phyloP scores from a whole-genome alignment of 2,797 vertebrate genomes.

The Gymnoscopelus microlampas region DNA sequence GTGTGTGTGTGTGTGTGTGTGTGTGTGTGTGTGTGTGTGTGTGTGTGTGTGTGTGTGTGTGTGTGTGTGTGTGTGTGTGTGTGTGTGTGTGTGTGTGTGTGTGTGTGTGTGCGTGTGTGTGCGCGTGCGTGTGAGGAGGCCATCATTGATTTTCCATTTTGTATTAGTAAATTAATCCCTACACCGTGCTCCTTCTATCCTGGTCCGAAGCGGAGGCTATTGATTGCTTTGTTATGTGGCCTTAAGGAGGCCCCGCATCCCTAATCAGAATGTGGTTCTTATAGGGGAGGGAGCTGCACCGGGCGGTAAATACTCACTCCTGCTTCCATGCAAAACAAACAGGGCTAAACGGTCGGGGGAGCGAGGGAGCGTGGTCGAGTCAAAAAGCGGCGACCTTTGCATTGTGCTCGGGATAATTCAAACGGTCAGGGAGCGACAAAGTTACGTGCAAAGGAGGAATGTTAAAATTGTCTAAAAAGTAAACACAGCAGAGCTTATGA shows the following conservation, averaged over 20 bases:
- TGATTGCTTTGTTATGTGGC: slow-evolving; percentile 64
- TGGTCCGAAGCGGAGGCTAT: slow-evolving; percentile 56
- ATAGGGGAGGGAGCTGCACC: slow-evolving; percentile 45
- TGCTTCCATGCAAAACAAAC: slow-evolving; percentile 56
- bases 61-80: background rate
- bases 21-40: slow-evolving; percentile 1
- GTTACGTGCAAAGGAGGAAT: background rate
- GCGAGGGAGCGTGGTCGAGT: slow-evolving; percentile 10
- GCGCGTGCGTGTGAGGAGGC: background rate
- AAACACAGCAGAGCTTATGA: background rate
- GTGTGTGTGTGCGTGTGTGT: slow-evolving; percentile 1
- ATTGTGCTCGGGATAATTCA: slow-evolving; percentile 30
- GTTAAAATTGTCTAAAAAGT: background rate
- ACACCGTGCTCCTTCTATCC: slow-evolving; percentile 36
- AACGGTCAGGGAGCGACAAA: background rate
- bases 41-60: slow-evolving; percentile 1
- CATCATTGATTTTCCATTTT: slow-evolving; percentile 68
- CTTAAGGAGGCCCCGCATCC: slow-evolving; percentile 62
- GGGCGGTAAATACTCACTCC: slow-evolving; percentile 56
- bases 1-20: background rate
- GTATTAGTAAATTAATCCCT: slow-evolving; percentile 68
- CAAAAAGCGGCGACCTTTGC: slow-evolving; percentile 31
- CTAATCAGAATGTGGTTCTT: slow-evolving; percentile 68
- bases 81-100: background rate
- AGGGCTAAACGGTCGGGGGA: slow-evolving; percentile 41